These are phyloP conservation scores for Ophion ellenae DNA, from an alignment of 2,888 invertebrate species.

Conservation along the genomic window DNA sequence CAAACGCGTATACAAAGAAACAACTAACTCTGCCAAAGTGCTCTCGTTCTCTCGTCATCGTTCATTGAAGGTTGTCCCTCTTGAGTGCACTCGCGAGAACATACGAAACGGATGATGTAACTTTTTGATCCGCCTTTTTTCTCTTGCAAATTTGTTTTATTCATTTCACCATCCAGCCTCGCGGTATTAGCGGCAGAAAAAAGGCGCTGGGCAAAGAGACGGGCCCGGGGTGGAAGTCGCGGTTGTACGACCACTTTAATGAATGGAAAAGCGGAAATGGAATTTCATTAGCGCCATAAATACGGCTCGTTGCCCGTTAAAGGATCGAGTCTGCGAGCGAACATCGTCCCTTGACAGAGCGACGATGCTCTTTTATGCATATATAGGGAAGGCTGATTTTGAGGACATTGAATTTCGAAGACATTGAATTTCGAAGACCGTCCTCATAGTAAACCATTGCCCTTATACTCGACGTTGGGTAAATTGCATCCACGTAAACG, in stretches of 20 bases:
- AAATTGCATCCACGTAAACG: neutral
- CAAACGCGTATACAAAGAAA: neutral
- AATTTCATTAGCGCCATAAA: conserved; percentile 78
- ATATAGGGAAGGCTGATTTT: neutral
- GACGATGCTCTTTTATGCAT: neutral
- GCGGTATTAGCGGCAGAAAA: conserved; percentile 12
- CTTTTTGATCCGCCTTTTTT: neutral
- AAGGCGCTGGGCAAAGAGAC: neutral
- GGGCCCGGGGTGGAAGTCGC: neutral
- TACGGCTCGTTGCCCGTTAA: conserved; percentile 60
- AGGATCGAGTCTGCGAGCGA: conserved; percentile 33
- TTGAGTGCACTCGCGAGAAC: neutral
- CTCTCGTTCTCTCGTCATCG: neutral
- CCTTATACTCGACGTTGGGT: neutral
- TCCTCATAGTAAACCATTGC: neutral
- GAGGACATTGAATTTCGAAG: neutral
- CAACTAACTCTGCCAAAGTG: neutral
- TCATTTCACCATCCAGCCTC: neutral
- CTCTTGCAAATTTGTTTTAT: conserved; percentile 25
- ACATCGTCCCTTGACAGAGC: conserved; percentile 11
- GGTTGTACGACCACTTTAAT: conserved; percentile 56
- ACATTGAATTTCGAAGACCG: neutral
- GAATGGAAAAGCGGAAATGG: conserved; percentile 70
- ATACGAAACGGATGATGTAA: neutral
- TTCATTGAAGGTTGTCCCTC: neutral